These are phyloP conservation scores for Acomys russatus DNA, from an alignment of 2,797 vertebrate genomes.

Conservation along the genomic window DNA sequence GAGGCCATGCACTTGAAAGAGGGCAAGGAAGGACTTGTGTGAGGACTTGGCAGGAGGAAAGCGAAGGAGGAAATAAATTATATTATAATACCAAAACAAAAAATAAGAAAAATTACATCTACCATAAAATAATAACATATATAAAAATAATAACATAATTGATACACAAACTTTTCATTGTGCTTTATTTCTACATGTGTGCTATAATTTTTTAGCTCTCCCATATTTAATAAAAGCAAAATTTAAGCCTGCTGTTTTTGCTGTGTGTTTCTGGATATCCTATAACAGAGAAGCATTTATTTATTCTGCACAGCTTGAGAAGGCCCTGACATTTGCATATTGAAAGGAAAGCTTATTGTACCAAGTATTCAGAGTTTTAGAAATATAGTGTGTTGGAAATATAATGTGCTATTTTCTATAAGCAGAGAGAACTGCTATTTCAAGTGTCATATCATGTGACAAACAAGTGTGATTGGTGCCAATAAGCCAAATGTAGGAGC, in stretches of 20 bases:
- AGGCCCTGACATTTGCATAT: slow-evolving; percentile 32
- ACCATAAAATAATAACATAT: neutral
- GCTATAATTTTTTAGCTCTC: neutral
- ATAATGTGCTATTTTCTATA: slow-evolving; percentile 47
- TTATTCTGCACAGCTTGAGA: slow-evolving; percentile 22
- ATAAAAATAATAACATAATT: neutral
- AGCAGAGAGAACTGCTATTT: slow-evolving; percentile 44
- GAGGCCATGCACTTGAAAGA: neutral
- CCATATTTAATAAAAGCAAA: neutral
- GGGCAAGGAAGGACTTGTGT: neutral
- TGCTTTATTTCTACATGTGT: neutral
- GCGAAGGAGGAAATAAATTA: neutral
- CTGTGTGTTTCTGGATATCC: neutral
- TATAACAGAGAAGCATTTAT: slow-evolving; percentile 12
- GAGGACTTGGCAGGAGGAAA: neutral
- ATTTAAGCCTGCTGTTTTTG: neutral
- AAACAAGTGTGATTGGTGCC: slow-evolving; percentile 28
- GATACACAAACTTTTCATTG: neutral
- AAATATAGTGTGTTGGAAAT: slow-evolving; percentile 26
- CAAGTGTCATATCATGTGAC: slow-evolving; percentile 31
- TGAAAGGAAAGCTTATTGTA: slow-evolving; percentile 41
- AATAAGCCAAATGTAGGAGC: slow-evolving; percentile 10
- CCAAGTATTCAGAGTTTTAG: slow-evolving; percentile 24
- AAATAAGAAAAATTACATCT: neutral
- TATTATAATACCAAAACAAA: neutral